A percentile compares a stretch with the other conserved stretches of the same genome.
Conservation (phyloP, 2,113 vertebrate genomes). For the Erpornis zantholeuca region DNA sequence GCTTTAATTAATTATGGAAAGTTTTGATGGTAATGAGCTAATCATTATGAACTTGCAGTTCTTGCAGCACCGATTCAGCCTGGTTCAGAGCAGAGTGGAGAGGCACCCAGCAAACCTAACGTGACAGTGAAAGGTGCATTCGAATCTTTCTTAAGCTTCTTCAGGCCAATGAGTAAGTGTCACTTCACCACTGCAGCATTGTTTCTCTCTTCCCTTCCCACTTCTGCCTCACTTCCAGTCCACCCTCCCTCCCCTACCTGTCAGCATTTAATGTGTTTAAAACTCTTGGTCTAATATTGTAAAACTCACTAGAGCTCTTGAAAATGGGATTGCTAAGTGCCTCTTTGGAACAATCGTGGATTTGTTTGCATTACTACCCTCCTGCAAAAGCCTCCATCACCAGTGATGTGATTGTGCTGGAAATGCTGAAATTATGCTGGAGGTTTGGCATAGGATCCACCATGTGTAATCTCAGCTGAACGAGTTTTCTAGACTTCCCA, state of each 20-base stretch:
- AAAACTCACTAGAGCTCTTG: background rate
- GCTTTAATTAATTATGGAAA: slow-evolving; percentile 39
- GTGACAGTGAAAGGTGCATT: background rate
- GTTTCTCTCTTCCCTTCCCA: background rate
- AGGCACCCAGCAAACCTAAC: background rate
- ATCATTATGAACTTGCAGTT: slow-evolving; percentile 17
- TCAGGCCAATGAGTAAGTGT: slow-evolving; percentile 72
- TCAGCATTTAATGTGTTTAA: background rate
- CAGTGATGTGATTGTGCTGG: background rate
- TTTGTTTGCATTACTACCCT: background rate
- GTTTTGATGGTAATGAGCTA: slow-evolving; percentile 44
- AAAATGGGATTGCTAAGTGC: background rate
- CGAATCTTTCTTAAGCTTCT: background rate
- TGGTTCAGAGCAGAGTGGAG: background rate
- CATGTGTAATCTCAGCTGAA: background rate
- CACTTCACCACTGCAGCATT: background rate
- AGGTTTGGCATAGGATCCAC: background rate
- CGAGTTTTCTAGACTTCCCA: background rate
- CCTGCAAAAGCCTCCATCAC: background rate
- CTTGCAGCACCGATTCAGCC: background rate
- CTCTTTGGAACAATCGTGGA: background rate
- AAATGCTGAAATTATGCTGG: background rate
- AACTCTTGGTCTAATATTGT: background rate
- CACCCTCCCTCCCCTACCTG: background rate
- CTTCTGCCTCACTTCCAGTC: background rate